These are phyloP conservation scores for Isaurus tuberculatus DNA, from an alignment of 92 coral and sea anemone genomes.

Conservation along the genomic window DNA sequence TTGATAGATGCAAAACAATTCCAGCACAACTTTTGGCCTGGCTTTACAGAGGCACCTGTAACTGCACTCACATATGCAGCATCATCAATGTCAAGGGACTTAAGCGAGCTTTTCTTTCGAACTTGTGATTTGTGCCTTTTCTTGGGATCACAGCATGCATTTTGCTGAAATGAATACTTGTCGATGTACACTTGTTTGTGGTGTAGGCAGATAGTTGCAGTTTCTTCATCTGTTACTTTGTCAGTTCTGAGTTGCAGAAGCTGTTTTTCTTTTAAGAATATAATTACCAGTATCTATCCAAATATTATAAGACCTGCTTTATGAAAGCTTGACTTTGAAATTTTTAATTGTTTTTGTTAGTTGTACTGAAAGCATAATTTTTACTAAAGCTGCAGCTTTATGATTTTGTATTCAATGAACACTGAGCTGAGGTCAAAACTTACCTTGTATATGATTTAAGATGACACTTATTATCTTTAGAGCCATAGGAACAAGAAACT, in stretches of 20 bases:
- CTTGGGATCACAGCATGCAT: conserved; percentile 41
- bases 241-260: conserved; percentile 48
- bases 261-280: conserved; percentile 25
- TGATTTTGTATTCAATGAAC: conserved; percentile 20
- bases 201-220: conserved; percentile 40
- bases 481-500: conserved; percentile 43
- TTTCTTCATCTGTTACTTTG: conserved; percentile 12
- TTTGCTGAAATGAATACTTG: conserved; percentile 44
- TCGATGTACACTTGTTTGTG: conserved; percentile 40
- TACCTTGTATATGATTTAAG: conserved; percentile 41
- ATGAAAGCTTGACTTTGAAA: conserved; percentile 11
- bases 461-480: conserved; percentile 38
- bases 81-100: conserved; percentile 42
- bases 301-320: conserved; percentile 18
- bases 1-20: conserved; percentile 19
- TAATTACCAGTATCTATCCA: conserved; percentile 29
- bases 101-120: conserved; percentile 28
- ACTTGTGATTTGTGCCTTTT: conserved; percentile 44
- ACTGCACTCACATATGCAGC: conserved; percentile 44
- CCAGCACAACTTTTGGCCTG: conserved; percentile 38
- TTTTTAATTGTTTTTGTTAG: conserved; percentile 8
- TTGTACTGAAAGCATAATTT: conserved; percentile 1
- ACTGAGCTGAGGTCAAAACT: conserved; percentile 34
- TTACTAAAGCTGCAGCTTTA: conserved; percentile 7
- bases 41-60: conserved; percentile 41